Evolutionary conservation across 2,888 invertebrate genomes (phyloP), one percentile per base, ranked within the genome.

Genomic region (Drosophila ezoana): DNA sequence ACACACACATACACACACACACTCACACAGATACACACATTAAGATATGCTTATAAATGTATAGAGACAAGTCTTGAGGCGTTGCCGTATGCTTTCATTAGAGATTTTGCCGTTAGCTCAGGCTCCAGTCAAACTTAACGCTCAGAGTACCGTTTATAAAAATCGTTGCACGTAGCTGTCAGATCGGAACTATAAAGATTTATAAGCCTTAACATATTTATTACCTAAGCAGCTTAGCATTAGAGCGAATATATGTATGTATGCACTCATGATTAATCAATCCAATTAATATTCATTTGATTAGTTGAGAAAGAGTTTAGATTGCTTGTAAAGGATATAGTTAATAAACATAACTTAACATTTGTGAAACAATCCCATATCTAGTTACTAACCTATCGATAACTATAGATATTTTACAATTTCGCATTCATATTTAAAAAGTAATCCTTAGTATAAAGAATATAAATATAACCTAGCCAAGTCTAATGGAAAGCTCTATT

Each of bases 21-120:
- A 40, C 6, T 44, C 37, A 59, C 43, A 56, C 3, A 48, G 11
- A 62, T 10, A 13, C 18, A n/a, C 13, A 41, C 41, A 23, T 23
- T 9, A 23, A 20, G 28, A 47, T 20, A 40, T 41, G 37, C 32
- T 16, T 16, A 40, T 28, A 3, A 8, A 16, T 20, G 23, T 38
- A 32, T 52, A 18, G 14, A 40, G 38, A 18, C 32, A 20, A 20
- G 4, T 8, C 52, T 66, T 44, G 13, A 52, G 64, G 48, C 56
- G 69, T 45, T 63, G 44, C 54, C 41, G 41, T 6, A 23, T 54
- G 71, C 48, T 40, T 63, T 72, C 48, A 70, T 72, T 72, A 35
- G n/a, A 44, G 13, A 18, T 16, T 16, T 56, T 32, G 41, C 72
- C 52, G 65, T 64, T 72, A 71, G 49, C 33, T 28, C 10, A 16